A percentile compares a stretch with the other conserved stretches of the same genome.
Evolutionary conservation across 92 coral and sea anemone species (phyloP).

Genomic region (Zoanthus sociatus): DNA sequence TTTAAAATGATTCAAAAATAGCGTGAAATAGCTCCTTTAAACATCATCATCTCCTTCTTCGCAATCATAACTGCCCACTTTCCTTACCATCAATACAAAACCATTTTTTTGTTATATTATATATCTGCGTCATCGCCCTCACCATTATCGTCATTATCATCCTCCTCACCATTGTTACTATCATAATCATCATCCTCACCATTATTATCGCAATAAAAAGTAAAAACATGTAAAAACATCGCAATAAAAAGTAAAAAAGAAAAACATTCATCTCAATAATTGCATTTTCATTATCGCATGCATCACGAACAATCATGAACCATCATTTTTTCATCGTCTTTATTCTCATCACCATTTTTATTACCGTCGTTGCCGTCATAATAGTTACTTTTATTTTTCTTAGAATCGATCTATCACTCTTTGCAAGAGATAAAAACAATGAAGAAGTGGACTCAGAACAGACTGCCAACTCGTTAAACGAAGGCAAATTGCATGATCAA

Average conservation of each 20-base stretch:
- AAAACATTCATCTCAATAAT: too few species aligned
- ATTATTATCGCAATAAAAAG: neutral
- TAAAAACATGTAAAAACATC: neutral
- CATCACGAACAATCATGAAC: neutral
- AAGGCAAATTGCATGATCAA: neutral
- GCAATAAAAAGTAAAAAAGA: too few species aligned
- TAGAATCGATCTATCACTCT: slow-evolving; percentile 20
- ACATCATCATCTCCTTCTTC: neutral
- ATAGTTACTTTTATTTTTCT: neutral
- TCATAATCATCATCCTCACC: neutral
- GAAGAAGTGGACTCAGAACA: slow-evolving; percentile 5
- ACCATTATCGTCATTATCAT: neutral
- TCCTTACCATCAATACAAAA: neutral
- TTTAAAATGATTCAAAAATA: too few species aligned
- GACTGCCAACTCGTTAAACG: neutral
- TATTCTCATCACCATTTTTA: too few species aligned
- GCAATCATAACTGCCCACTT: too few species aligned
- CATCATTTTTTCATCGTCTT: too few species aligned
- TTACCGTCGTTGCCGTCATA: too few species aligned
- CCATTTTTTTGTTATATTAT: neutral
- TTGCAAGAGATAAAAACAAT: slow-evolving; percentile 22
- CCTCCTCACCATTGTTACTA: neutral
- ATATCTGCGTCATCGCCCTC: neutral
- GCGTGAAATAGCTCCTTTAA: neutral
- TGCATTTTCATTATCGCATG: too few species aligned